These are phyloP conservation scores for Pseudomyrmex cubaensis DNA, from an alignment of 1,140 invertebrate genomes.

Conservation along the genomic window DNA sequence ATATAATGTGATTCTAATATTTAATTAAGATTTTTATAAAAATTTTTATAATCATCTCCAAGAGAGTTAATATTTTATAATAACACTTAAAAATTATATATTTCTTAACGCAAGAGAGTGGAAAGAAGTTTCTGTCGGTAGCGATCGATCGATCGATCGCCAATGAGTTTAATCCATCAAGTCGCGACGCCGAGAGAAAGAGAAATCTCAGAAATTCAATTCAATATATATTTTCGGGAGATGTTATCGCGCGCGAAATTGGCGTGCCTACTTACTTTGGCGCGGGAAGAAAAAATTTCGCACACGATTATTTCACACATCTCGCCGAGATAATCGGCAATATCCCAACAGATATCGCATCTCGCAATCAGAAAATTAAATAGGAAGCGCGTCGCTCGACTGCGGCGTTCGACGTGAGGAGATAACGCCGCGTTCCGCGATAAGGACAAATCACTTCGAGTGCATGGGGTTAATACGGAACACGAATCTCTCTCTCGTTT, in stretches of 20 bases:
- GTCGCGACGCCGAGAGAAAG: too few species aligned
- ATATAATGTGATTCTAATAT: conserved; percentile 22
- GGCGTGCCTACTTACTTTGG: neutral
- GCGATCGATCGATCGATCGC: too few species aligned
- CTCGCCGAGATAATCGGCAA: neutral
- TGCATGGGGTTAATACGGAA: conserved; percentile 36
- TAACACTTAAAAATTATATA: too few species aligned
- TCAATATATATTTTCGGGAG: neutral
- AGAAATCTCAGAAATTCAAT: too few species aligned
- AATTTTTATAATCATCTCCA: neutral
- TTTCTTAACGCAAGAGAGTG: too few species aligned
- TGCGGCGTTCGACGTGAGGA: neutral
- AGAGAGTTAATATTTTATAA: too few species aligned
- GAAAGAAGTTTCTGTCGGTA: too few species aligned
- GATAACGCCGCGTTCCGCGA: conserved; percentile 26
- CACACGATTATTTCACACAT: neutral
- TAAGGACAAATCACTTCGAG: conserved; percentile 32
- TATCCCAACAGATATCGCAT: neutral
- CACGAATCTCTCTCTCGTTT: neutral
- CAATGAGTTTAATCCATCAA: too few species aligned
- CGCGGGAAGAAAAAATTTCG: neutral
- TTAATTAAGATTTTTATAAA: neutral
- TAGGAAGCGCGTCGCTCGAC: neutral
- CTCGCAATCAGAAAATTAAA: conserved; percentile 13
- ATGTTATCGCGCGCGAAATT: neutral